Evolutionary conservation across 1,140 invertebrate species (phyloP), one percentile per base, ranked within the genome.

Genomic region (Wiebesia pumilae): DNA sequence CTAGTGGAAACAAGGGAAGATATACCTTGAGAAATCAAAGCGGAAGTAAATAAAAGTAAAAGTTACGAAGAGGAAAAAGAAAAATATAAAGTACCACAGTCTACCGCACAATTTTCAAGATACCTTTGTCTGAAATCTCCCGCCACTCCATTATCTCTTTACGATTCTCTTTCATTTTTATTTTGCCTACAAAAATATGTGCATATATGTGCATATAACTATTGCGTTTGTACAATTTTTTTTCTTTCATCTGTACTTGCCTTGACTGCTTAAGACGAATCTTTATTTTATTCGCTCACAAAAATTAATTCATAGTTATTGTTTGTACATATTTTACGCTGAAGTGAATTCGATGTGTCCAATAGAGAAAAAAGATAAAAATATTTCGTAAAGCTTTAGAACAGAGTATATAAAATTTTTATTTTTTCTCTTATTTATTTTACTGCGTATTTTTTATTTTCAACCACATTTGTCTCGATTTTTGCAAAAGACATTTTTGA

Each of bases 141-240:
- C 14, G 3, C 35, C 47, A n/a, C 21, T n/a, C n/a, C 54, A 24
- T 35, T 35, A 7, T 16, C 27, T 71, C 27, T 54, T 27, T 33
- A 21, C 73, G 30, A 47, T 83, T 83, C 65, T 38, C 65, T 71
- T 83, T 83, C 33, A 43, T 83, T 30, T 30, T 73, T 35, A 33
- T 83, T 83, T 71, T 10, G 33, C 43, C 51, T 73, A 3, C 62
- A 65, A 65, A 65, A 65, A 65, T 30, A 3, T 4, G 24, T 54
- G 12, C 16, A 21, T 16, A 21, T 54, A 54, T 21, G 51, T 16
- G 51, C 19, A 21, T 54, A 2, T 30, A 12, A 7, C 62, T 65
- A 65, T 65, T 65, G 4, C 62, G 62, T 4, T 12, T 30, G 27
- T 65, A n/a, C 6, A 65, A 4, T 30, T n/a, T n/a, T 65, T 30